Evolutionary conservation across 2,113 vertebrate species (phyloP), one percentile per base, ranked within the genome.

Genomic region (Python bivittatus): DNA sequence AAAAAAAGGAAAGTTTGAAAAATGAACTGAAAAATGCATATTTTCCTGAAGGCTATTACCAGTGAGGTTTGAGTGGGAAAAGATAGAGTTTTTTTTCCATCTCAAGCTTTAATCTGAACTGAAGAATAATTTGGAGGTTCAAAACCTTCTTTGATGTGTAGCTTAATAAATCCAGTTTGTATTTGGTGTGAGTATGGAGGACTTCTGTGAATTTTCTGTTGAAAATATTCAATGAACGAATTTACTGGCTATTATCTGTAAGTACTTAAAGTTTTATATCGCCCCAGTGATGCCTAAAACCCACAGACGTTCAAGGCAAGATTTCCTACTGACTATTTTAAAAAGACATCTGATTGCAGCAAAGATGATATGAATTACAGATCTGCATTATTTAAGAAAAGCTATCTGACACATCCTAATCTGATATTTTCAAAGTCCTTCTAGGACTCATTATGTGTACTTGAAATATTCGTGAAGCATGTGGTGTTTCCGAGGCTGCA

Each of bases 351-450:
- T 88, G 68, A 93, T 94, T 95, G 91, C 93, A 93, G 92, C 94
- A 92, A 91, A 88, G 94, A 54, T 56, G 83, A 86, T 95, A 90
- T 95, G 96, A 95, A 88, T 92, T 92, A 93, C 95, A 88, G 84
- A 57, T 95, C 94, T 95, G 61, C 9, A 11, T 95, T 91, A 93
- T 88, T 94, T 95, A 96, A 96, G 94, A 94, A 92, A 92, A 92
- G 52, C 68, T 92, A 95, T 91, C 64, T 94, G 94, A 94, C 88
- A 92, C 93, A 29, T 96, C 93, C 93, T 95, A 91, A 93, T 95
- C 93, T 94, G 91, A 27, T 95, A 86, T 96, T 96, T 94, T 94
- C 88, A 93, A 96, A 94, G 84, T 94, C 90, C 64, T 89, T 94
- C 84, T 17, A 90, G 83, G 90, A 72, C 92, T 91, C 93, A 93